These are phyloP conservation scores for Rhaphigaster nebulosa DNA, from an alignment of 2,888 invertebrate species.

Conservation along the genomic window DNA sequence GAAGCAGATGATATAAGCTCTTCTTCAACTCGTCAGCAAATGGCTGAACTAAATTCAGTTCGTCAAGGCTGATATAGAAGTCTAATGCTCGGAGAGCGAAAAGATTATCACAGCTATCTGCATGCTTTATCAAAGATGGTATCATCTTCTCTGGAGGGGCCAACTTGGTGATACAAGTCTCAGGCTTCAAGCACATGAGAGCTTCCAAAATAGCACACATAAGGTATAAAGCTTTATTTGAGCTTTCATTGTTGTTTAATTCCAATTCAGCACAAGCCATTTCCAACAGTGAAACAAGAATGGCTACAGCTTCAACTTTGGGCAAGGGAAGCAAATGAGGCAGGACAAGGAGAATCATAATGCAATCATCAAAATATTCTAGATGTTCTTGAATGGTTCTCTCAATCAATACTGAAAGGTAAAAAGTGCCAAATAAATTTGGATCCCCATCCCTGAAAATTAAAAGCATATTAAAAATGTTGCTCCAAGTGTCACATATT, in stretches of 20 bases:
- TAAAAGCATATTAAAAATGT: background rate
- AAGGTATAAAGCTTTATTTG: constrained; percentile 45
- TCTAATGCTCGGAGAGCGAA: constrained; percentile 73
- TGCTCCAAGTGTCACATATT: background rate
- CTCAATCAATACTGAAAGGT: constrained; percentile 47
- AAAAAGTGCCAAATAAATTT: constrained; percentile 18
- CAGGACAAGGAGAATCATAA: constrained; percentile 57
- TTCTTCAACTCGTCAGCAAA: constrained; percentile 69
- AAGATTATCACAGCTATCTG: background rate
- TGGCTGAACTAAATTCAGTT: constrained; percentile 66
- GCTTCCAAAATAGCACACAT: constrained; percentile 59
- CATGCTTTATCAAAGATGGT: constrained; percentile 53
- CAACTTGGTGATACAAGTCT: constrained; percentile 54
- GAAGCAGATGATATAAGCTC: constrained; percentile 73
- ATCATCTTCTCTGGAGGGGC: constrained; percentile 58
- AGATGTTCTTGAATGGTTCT: background rate
- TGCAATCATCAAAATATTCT: constrained; percentile 49
- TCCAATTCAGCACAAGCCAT: constrained; percentile 67
- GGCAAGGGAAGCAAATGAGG: constrained; percentile 61
- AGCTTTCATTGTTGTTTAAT: background rate
- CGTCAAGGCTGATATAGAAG: constrained; percentile 72
- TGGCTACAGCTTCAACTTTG: constrained; percentile 47
- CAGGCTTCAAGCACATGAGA: constrained; percentile 59
- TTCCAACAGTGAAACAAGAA: constrained; percentile 66
- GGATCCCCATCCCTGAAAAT: constrained; percentile 52